Evolutionary conservation across 2,113 vertebrate genomes (phyloP).

Genomic region (Agapornis roseicollis): DNA sequence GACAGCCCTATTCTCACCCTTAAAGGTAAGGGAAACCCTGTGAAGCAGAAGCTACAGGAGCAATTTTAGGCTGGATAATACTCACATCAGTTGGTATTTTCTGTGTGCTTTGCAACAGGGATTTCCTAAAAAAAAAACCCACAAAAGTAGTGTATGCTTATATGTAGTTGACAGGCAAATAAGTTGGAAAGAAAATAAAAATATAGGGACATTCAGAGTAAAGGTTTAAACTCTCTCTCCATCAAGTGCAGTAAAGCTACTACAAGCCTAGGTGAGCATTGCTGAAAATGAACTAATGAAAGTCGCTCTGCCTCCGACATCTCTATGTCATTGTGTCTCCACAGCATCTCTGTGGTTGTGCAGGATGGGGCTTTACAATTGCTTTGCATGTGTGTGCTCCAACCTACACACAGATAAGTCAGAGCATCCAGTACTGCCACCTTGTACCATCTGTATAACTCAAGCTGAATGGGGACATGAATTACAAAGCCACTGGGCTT

Average conservation of each 20-base stretch:
- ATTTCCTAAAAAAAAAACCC: accelerated
- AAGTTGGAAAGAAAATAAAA: not conserved
- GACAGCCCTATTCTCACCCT: not conserved
- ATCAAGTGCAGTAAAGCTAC: not conserved
- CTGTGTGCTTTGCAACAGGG: not conserved
- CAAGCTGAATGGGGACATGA: not conserved
- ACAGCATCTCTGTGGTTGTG: too few species aligned
- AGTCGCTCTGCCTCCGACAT: too few species aligned
- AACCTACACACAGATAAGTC: not conserved
- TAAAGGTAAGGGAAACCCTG: not conserved
- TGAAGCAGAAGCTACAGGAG: not conserved
- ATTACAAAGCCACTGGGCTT: not conserved
- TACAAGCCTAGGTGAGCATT: not conserved
- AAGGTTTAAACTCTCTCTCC: not conserved
- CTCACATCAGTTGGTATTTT: not conserved
- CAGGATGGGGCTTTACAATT: not conserved
- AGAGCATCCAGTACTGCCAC: accelerated
- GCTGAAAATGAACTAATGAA: not conserved
- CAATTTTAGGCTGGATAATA: not conserved
- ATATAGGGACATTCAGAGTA: not conserved
- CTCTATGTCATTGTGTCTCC: not conserved
- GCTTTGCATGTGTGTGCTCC: accelerated
- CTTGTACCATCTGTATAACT: not conserved
- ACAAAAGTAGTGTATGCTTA: not conserved
- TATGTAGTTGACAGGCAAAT: not conserved